Percentiles rank a stretch among this genome's conserved stretches.
Evolutionary conservation across 2,888 invertebrate species (phyloP).

Genomic region (Asteroscopus sphinx): DNA sequence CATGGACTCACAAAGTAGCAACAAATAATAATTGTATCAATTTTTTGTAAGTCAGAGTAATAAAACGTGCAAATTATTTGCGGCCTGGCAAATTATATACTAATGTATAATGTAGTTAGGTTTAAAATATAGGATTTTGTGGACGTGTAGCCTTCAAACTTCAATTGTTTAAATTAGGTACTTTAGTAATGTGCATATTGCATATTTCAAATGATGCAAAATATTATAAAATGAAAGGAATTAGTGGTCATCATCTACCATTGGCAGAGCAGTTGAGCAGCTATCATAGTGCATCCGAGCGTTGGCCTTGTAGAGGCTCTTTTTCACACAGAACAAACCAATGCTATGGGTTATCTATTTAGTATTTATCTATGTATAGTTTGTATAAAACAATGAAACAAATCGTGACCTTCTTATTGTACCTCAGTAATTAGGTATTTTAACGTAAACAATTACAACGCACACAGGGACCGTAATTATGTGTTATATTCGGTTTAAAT

Average conservation of each 20-base stretch:
- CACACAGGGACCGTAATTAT: constrained; percentile 64
- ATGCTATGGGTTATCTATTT: constrained; percentile 65
- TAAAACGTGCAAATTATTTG: constrained; percentile 42
- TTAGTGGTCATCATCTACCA: constrained; percentile 31
- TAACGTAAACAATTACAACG: constrained; percentile 69
- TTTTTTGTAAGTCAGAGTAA: constrained; percentile 30
- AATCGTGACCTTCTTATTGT: constrained; percentile 80
- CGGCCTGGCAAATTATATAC: constrained; percentile 40
- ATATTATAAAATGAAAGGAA: constrained; percentile 23
- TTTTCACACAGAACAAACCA: constrained; percentile 69
- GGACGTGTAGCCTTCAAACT: constrained; percentile 36
- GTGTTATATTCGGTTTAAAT: constrained; percentile 45
- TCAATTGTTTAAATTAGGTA: constrained; percentile 22
- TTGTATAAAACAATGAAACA: constrained; percentile 80
- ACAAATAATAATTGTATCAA: constrained; percentile 26
- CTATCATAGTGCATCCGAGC: constrained; percentile 42
- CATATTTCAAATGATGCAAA: constrained; percentile 7
- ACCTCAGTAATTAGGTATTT: constrained; percentile 69
- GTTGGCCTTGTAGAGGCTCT: constrained; percentile 62
- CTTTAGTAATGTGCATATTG: constrained; percentile 10
- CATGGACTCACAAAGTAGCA: constrained; percentile 26
- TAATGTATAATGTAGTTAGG: constrained; percentile 39
- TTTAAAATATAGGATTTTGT: constrained; percentile 38
- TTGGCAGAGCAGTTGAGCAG: too few relatives aligned
- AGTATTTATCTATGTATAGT: constrained; percentile 63